These are phyloP conservation scores for Atta colombica DNA, from an alignment of 1,140 invertebrate genomes.

Conservation along the genomic window DNA sequence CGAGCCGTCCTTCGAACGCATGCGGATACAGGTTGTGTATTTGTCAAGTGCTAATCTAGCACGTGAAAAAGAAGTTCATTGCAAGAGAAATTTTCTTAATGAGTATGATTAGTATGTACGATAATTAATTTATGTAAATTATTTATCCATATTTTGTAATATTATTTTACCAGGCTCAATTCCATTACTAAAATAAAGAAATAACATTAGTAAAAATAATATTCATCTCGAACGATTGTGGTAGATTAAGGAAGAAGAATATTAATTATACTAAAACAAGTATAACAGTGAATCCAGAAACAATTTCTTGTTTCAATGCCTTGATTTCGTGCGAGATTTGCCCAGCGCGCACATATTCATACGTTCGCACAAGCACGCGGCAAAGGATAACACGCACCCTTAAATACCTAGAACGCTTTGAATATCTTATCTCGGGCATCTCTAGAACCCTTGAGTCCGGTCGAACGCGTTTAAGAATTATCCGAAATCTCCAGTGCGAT, in stretches of 20 bases:
- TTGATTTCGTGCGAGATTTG: conserved; percentile 40
- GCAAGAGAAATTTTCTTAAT: neutral
- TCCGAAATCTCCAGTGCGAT: conserved; percentile 81
- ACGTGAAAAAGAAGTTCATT: neutral
- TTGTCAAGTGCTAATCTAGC: conserved; percentile 27
- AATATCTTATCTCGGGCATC: conserved; percentile 85
- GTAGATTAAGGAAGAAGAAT: no score
- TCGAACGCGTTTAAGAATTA: conserved; percentile 85
- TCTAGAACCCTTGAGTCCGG: conserved; percentile 84
- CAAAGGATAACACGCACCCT: conserved; percentile 77
- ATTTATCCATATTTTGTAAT: neutral
- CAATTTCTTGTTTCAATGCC: conserved; percentile 4
- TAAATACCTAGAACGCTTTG: conserved; percentile 84
- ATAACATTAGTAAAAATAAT: neutral
- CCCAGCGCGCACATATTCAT: conserved; percentile 36
- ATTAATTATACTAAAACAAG: neutral
- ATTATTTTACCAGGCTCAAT: neutral
- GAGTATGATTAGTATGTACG: no score
- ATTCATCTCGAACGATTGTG: neutral
- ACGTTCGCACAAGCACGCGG: conserved; percentile 46
- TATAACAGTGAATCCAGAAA: neutral
- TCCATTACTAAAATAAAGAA: neutral
- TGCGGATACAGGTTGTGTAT: conserved; percentile 31
- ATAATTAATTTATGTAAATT: conserved; percentile 8
- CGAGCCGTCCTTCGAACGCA: conserved; percentile 52